Evolutionary conservation across 2,888 invertebrate genomes (phyloP).

Genomic region (Stenotaenia linearis): DNA sequence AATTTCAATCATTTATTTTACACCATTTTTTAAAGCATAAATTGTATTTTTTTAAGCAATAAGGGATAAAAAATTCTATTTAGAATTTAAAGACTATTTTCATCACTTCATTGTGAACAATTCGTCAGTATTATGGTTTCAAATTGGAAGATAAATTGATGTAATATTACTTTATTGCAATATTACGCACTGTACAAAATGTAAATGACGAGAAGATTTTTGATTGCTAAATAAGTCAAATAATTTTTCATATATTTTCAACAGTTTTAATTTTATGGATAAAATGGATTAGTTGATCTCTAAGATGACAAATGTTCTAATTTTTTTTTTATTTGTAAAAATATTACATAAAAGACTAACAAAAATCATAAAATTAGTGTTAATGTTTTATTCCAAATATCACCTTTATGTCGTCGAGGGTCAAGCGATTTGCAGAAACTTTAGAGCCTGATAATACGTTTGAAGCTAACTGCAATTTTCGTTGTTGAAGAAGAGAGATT

Average conservation of each 20-base stretch:
- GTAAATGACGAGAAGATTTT: not conserved
- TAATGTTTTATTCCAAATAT: slow-evolving; percentile 43
- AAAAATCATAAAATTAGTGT: not conserved
- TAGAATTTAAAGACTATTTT: not conserved
- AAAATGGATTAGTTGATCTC: not conserved
- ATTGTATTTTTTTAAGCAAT: not conserved
- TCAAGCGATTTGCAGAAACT: slow-evolving; percentile 62
- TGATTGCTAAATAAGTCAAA: not conserved
- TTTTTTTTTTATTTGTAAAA: not conserved
- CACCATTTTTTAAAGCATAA: not conserved
- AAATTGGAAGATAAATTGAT: not conserved
- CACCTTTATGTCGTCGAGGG: slow-evolving; percentile 64
- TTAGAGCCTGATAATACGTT: slow-evolving; percentile 64
- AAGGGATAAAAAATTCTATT: not conserved
- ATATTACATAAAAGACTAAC: not conserved
- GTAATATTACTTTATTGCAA: too few species aligned
- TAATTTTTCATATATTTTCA: not conserved
- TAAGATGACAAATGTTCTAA: not conserved
- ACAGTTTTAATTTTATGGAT: not conserved
- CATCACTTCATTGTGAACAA: not conserved
- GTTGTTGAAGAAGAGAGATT: slow-evolving; percentile 71
- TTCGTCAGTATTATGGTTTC: not conserved
- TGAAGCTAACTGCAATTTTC: slow-evolving; percentile 69
- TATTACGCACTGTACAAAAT: not conserved
- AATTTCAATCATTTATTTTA: not conserved